Evolutionary conservation across 2,113 vertebrate genomes (phyloP), one percentile per base, ranked within the genome.

Genomic region (Microcebus ravelobensis): DNA sequence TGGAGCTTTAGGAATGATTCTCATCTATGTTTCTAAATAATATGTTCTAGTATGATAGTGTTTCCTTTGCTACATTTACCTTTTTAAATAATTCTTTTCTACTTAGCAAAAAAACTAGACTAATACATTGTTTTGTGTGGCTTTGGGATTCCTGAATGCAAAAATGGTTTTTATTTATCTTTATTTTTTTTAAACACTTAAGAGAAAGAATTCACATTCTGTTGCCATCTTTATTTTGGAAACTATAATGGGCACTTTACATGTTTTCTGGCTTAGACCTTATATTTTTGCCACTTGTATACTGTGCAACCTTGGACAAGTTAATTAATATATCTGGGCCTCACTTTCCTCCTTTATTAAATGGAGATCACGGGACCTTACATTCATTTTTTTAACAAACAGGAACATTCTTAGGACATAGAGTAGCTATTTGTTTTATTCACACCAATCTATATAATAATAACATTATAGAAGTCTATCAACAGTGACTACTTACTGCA

Each of bases 401-500:
- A 31, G 17, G 50, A 82, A 85, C 27, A 74, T 63, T 86, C 29
- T 71, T 79, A 15, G 1, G 31, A 87, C 8, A 52, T 13, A 82
- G 5, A 57, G 25, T 8, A 86, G 21, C 3, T 76, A 42, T 77
- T 79, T 88, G 6, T 71, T 42, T 29, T 52, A 71, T 79, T 91
- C 9, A 21, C 20, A 42, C 8, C 45, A 88, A 73, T 83, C 29
- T 70, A 82, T 86, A 89, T 95, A 63, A 87, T n/a, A 63, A 48
- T 59, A 86, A 17, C 55, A 29, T 59, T 88, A 88, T 29, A 77
- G 91, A 94, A 85, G 74, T 52, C 11, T 14, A 45, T 96, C 55
- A 85, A 86, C n/a, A 93, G 21, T 25, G 81, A 79, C 77, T 95
- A 95, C 96, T 98, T 97, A 98, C 97, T 96, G 77, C 81, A 85